phyloP scores from a whole-genome alignment of 2,797 vertebrate genomes.

The Zalophus californianus region DNA sequence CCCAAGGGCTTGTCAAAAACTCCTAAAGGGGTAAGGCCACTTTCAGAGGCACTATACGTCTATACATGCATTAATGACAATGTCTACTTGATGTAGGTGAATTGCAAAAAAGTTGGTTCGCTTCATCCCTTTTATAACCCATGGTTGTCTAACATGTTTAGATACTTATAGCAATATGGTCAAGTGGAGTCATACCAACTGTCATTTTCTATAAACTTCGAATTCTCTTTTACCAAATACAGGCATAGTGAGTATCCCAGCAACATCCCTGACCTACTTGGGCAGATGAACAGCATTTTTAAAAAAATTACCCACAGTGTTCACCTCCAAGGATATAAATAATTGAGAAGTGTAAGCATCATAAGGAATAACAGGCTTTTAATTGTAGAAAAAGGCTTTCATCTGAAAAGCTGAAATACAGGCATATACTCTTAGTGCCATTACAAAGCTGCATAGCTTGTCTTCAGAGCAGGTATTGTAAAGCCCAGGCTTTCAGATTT shows the following conservation, averaged over 20 bases:
- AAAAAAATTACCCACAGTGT: conserved; percentile 27
- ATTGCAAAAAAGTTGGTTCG: neutral
- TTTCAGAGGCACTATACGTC: neutral
- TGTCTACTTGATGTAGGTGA: neutral
- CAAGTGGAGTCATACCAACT: conserved; percentile 34
- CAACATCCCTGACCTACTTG: conserved; percentile 22
- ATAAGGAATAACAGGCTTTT: neutral
- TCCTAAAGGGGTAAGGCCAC: neutral
- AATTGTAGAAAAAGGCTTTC: conserved; percentile 52
- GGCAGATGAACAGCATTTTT: conserved; percentile 18
- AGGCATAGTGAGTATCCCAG: conserved; percentile 8
- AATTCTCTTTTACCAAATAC: conserved; percentile 40
- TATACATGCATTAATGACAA: neutral
- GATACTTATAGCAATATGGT: conserved; percentile 62
- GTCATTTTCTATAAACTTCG: conserved; percentile 51
- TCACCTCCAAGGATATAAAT: conserved; percentile 19
- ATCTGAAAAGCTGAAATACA: conserved; percentile 31
- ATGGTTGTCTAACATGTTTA: neutral
- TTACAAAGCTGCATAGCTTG: neutral
- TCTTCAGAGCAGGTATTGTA: neutral
- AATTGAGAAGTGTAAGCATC: neutral
- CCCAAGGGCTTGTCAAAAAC: conserved; percentile 45
- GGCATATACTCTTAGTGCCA: neutral
- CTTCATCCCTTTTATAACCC: neutral
- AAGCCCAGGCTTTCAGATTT: neutral